Percentiles rank a stretch among this genome's conserved stretches.
These are phyloP conservation scores for Phrynosoma platyrhinos DNA, from an alignment of 2,113 vertebrate genomes.

Conservation along the genomic window DNA sequence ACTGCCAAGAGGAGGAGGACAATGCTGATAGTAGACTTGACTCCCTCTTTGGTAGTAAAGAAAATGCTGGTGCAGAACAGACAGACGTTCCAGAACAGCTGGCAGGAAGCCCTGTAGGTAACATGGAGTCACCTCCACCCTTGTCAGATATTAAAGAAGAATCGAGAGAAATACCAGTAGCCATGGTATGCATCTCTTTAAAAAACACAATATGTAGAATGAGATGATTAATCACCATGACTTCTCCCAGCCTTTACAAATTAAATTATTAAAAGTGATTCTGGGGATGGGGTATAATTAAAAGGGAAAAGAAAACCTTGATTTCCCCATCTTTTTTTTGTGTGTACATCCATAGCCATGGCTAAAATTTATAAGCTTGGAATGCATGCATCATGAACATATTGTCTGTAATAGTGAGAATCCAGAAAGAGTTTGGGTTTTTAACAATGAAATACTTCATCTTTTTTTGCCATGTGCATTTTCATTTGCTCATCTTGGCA, in stretches of 20 bases:
- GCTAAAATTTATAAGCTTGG: background rate
- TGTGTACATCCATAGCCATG: background rate
- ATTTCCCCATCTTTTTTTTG: background rate
- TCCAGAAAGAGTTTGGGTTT: background rate
- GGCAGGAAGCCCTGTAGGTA: constrained; percentile 76
- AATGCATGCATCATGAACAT: background rate
- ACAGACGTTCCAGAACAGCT: constrained; percentile 74
- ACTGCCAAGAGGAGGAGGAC: constrained; percentile 81
- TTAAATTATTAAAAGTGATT: background rate
- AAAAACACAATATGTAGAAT: too few relatives aligned
- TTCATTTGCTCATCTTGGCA: background rate
- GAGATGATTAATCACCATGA: too few relatives aligned
- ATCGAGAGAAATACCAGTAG: constrained; percentile 38
- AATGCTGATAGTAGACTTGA: constrained; percentile 79
- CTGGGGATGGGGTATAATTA: too few relatives aligned
- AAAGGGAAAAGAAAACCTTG: too few relatives aligned
- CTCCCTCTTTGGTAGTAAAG: constrained; percentile 76
- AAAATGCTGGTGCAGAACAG: constrained; percentile 68
- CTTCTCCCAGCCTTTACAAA: too few relatives aligned
- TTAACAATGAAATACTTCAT: background rate
- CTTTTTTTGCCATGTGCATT: background rate
- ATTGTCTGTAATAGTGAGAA: too few relatives aligned
- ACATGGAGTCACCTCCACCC: constrained; percentile 29
- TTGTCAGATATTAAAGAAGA: constrained; percentile 33
- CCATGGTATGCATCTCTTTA: constrained; percentile 1